Conservation (phyloP, 2,113 vertebrate species). For the Motacilla alba region DNA sequence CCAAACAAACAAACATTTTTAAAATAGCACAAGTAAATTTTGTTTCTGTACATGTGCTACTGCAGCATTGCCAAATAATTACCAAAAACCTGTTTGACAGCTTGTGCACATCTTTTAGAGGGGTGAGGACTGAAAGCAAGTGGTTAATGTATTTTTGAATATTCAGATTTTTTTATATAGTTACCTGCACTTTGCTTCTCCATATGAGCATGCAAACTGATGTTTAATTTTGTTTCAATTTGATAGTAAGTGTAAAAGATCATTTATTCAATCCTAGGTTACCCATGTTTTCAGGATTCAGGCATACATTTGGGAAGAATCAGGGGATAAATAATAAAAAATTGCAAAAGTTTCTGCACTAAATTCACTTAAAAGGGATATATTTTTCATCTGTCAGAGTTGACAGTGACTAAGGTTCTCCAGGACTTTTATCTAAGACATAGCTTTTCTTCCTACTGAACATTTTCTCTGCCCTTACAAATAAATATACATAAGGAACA, state of each 20-base stretch:
- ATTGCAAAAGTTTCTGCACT: neutral
- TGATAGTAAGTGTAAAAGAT: neutral
- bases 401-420: neutral
- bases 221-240: neutral
- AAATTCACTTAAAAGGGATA: neutral
- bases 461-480: neutral
- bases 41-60: neutral
- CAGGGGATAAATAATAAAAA: neutral
- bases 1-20: neutral
- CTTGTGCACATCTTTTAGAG: neutral
- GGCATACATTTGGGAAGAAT: neutral
- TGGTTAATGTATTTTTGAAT: neutral
- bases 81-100: neutral
- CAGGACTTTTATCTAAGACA: neutral
- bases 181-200: neutral
- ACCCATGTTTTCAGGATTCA: neutral
- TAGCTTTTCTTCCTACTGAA: neutral
- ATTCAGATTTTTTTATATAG: neutral
- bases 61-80: neutral
- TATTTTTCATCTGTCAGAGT: neutral
- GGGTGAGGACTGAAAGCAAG: fast-evolving
- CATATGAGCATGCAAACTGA: neutral
- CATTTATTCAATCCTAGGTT: neutral
- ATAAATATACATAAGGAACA: neutral
- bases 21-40: neutral